Conservation (phyloP, 2,888 invertebrate genomes). For the Platycheirus albimanus region DNA sequence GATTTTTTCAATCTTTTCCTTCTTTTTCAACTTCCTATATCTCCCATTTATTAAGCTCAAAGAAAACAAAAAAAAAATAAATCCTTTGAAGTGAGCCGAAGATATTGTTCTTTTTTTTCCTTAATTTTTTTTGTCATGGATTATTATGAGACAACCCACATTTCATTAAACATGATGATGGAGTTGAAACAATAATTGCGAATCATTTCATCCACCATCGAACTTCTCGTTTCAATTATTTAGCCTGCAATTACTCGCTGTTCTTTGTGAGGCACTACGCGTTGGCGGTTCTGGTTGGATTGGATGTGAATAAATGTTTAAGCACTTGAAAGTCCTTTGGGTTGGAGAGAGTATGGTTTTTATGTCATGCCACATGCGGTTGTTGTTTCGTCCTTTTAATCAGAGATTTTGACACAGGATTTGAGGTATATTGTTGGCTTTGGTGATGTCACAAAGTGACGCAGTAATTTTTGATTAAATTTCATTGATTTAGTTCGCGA, state of each 20-base stretch:
- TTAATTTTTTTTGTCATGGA: too few relatives aligned
- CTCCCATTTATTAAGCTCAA: conserved; percentile 10
- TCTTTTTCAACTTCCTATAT: conserved; percentile 14
- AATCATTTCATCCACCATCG: conserved; percentile 43
- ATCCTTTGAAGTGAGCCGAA: conserved; percentile 49
- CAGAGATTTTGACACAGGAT: conserved; percentile 54
- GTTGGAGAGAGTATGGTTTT: conserved; percentile 9
- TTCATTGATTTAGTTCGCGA: conserved; percentile 39
- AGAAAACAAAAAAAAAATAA: conserved; percentile 39
- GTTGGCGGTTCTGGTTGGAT: not conserved
- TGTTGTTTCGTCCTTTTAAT: conserved; percentile 59
- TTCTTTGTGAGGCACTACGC: conserved; percentile 13
- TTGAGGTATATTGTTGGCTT: conserved; percentile 9
- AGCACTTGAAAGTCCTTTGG: not conserved
- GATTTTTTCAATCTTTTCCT: conserved; percentile 25
- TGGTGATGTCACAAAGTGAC: conserved; percentile 60
- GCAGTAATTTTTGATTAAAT: conserved; percentile 49
- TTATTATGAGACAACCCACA: conserved; percentile 11
- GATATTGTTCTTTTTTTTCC: conserved; percentile 22
- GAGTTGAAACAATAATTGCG: conserved; percentile 25
- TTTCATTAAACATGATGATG: conserved; percentile 19
- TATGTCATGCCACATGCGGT: conserved; percentile 64
- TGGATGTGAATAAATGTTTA: conserved; percentile 8
- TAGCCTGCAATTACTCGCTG: conserved; percentile 64
- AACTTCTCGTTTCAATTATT: conserved; percentile 68